Percentiles rank a stretch among this genome's conserved stretches.
Evolutionary conservation across 2,888 invertebrate genomes (phyloP).

Genomic region (Melikaiella ostensackeni): DNA sequence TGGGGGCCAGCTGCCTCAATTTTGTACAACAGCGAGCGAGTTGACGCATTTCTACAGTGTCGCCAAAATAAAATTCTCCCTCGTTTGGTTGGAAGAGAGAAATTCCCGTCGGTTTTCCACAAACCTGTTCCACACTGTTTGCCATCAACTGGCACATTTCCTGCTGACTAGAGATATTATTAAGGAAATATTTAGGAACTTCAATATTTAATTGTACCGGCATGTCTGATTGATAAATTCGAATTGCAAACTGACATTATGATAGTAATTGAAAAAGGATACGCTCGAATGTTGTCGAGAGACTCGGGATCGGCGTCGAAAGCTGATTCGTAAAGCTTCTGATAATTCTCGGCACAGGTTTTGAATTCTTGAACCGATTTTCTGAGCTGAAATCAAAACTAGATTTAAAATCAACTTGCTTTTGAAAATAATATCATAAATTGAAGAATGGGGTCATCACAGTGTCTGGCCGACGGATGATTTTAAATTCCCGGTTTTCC

Average conservation of each 20-base stretch:
- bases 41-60: slow-evolving; percentile 73
- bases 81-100: slow-evolving; percentile 64
- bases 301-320: slow-evolving; percentile 92
- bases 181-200: slow-evolving; percentile 47
- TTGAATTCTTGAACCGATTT: slow-evolving; percentile 87
- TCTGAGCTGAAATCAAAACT: slow-evolving; percentile 78
- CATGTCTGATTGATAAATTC: background rate
- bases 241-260: too few species aligned
- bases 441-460: background rate
- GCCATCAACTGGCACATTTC: slow-evolving; percentile 88
- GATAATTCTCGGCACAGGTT: slow-evolving; percentile 85
- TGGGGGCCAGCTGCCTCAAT: slow-evolving; percentile 72
- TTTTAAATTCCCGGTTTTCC: too few species aligned
- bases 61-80: slow-evolving; percentile 69
- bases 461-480: too few species aligned
- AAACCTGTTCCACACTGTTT: slow-evolving; percentile 86
- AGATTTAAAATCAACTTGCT: slow-evolving; percentile 15
- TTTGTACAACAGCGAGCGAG: slow-evolving; percentile 70
- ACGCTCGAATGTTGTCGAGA: slow-evolving; percentile 82
- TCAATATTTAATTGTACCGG: background rate
- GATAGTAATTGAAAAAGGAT: slow-evolving; percentile 61
- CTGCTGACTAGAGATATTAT: slow-evolving; percentile 81
- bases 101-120: slow-evolving; percentile 72
- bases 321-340: slow-evolving; percentile 88
- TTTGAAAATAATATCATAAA: background rate